These are phyloP conservation scores for Drosophila kikkawai DNA, from an alignment of 1,140 invertebrate species.

Conservation along the genomic window DNA sequence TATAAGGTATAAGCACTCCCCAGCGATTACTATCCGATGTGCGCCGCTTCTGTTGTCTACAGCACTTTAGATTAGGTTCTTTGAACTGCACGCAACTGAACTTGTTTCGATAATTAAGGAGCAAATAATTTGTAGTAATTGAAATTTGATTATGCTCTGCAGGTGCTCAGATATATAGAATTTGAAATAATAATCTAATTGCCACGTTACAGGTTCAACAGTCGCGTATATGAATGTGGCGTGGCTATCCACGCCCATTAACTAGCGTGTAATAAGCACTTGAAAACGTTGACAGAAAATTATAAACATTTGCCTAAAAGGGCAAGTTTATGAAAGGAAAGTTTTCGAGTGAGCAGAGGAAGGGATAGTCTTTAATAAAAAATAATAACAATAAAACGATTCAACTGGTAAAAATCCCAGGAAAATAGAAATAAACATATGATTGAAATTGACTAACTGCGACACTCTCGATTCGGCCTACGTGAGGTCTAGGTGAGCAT, in stretches of 20 bases:
- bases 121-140: slow-evolving; percentile 24
- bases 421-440: not conserved
- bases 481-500: slow-evolving; percentile 32
- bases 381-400: not conserved
- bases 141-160: slow-evolving; percentile 22
- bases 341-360: not conserved
- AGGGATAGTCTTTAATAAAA: not conserved
- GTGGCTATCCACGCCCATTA: slow-evolving; percentile 22
- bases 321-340: slow-evolving; percentile 23
- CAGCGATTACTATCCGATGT: slow-evolving; percentile 4
- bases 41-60: not conserved
- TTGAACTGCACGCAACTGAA: slow-evolving; percentile 18
- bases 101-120: slow-evolving; percentile 2
- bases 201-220: slow-evolving; percentile 3
- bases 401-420: not conserved
- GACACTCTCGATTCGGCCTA: slow-evolving; percentile 14
- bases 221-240: slow-evolving; percentile 8
- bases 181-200: slow-evolving; percentile 32
- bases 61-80: not conserved
- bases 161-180: not conserved
- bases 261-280: slow-evolving; percentile 12
- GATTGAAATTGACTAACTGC: slow-evolving; percentile 22
- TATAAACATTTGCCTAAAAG: slow-evolving; percentile 9
- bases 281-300: slow-evolving; percentile 25
- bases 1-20: not conserved